Conservation (phyloP, 2,113 vertebrate species). For the zebrafish (Danio rerio) region GRCz12tu NC_133180.1:33453001-33453500, state of each 20-base stretch:
- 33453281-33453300: background rate
- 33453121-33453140: too few species aligned
- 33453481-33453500: slow-evolving; percentile 37
- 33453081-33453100: too few species aligned
- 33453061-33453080: too few species aligned
- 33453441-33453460: slow-evolving; percentile 60
- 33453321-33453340: background rate
- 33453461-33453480: slow-evolving; percentile 65
- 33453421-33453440: slow-evolving; percentile 48
- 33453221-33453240: background rate
- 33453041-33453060: too few species aligned
- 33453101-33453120: too few species aligned
- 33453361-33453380: background rate
- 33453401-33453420: background rate
- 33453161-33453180: background rate
- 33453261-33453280: slow-evolving; percentile 20
- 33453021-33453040: too few species aligned
- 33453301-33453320: background rate
- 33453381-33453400: slow-evolving; percentile 1
- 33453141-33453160: too few species aligned
- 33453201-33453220: background rate
- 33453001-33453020: too few species aligned
- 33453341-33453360: background rate
- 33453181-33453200: background rate
- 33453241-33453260: slow-evolving; percentile 49